Percentiles rank a stretch among this genome's conserved stretches.
phyloP scores from a whole-genome alignment of 2,888 invertebrate genomes.

The Allolobophora icterica region DNA sequence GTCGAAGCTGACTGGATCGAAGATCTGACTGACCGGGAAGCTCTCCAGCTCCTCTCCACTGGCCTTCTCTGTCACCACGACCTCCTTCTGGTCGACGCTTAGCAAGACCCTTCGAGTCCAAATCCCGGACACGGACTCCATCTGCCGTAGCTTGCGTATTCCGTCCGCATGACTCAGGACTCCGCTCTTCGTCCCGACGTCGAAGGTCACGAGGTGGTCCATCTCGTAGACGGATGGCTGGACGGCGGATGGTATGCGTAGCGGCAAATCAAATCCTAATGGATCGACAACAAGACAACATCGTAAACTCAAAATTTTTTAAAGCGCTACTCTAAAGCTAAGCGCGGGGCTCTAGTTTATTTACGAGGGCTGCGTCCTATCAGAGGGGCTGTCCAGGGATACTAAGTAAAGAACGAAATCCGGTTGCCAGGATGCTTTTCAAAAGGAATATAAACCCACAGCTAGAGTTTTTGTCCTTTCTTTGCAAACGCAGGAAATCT shows the following conservation, averaged over 20 bases:
- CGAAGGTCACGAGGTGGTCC: conserved; percentile 97
- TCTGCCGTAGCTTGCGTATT: conserved; percentile 82
- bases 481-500: too few relatives aligned
- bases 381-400: too few relatives aligned
- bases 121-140: conserved; percentile 76
- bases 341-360: too few relatives aligned
- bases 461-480: too few relatives aligned
- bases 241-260: background rate
- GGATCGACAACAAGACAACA: background rate
- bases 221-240: conserved; percentile 74
- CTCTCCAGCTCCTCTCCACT: conserved; percentile 52
- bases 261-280: background rate
- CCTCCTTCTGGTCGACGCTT: conserved; percentile 53
- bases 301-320: too few relatives aligned
- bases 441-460: too few relatives aligned
- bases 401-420: too few relatives aligned
- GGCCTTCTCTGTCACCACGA: conserved; percentile 60
- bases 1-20: background rate
- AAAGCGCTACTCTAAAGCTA: too few relatives aligned
- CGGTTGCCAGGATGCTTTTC: too few relatives aligned
- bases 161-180: conserved; percentile 66
- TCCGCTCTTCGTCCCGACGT: conserved; percentile 76
- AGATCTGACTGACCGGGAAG: conserved; percentile 27
- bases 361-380: too few relatives aligned
- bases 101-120: conserved; percentile 76